A percentile compares a stretch with the other conserved stretches of the same genome.
Conservation (phyloP, 2,888 invertebrate genomes). For the Tuberolachnus salignus region DNA sequence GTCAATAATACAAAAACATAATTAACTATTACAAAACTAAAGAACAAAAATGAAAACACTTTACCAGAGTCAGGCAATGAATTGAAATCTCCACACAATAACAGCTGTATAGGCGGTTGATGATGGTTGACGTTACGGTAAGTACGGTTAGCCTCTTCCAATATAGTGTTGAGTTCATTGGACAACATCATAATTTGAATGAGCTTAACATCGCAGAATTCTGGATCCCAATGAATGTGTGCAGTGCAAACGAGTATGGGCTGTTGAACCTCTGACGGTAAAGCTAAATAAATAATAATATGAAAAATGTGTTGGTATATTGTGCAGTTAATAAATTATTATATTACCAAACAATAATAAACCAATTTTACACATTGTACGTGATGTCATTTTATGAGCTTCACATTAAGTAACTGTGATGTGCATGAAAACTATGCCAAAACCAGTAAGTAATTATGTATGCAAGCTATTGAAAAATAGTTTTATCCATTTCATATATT, state of each 20-base stretch:
- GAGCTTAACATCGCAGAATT: conserved; percentile 98
- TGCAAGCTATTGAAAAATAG: no score
- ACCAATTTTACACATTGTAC: not conserved
- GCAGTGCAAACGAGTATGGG: conserved; percentile 95
- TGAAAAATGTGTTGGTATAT: conserved; percentile 1
- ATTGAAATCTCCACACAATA: conserved; percentile 98
- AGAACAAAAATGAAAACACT: conserved; percentile 15
- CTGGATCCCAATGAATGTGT: conserved; percentile 99
- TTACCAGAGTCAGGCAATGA: conserved; percentile 93
- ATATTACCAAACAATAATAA: not conserved
- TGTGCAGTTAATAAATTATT: not conserved
- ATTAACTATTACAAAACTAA: not conserved
- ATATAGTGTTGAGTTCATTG: conserved; percentile 86
- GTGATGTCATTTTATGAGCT: not conserved
- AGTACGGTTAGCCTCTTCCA: conserved; percentile 84
- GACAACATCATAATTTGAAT: conserved; percentile 99
- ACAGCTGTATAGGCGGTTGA: conserved; percentile 79
- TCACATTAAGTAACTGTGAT: not conserved
- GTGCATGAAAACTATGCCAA: not conserved
- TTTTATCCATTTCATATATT: no score
- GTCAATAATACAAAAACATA: not conserved
- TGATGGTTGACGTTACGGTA: conserved; percentile 70
- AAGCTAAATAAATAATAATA: conserved; percentile 21
- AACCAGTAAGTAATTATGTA: no score
- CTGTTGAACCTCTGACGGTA: conserved; percentile 69